Percentiles rank a stretch among this genome's conserved stretches.
Evolutionary conservation across 2,113 vertebrate species (phyloP).

Genomic region (Lichenostomus cassidix): DNA sequence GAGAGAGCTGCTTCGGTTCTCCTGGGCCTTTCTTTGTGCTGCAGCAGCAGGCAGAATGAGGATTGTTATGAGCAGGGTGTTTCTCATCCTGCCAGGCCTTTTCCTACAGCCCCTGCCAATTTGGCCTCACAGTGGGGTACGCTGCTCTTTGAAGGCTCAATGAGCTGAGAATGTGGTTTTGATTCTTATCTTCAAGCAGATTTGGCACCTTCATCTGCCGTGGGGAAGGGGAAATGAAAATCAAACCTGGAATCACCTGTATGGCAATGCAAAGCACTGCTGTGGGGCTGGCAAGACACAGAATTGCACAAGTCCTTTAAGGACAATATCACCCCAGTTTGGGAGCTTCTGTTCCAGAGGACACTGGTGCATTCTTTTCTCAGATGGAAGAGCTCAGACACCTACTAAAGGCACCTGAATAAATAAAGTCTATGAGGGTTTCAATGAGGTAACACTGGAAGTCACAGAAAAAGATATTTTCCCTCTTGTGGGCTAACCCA

Average conservation of each 20-base stretch:
- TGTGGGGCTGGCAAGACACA: neutral
- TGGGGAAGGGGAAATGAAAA: conserved; percentile 5
- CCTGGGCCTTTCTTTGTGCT: neutral
- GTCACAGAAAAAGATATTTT: conserved; percentile 39
- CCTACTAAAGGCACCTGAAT: conserved; percentile 27
- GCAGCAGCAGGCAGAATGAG: neutral
- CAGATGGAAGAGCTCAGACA: neutral
- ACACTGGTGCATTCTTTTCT: neutral
- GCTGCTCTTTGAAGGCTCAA: neutral
- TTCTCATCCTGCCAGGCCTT: conserved; percentile 25
- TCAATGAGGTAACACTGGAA: conserved; percentile 54
- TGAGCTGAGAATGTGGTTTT: neutral
- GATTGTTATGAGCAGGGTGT: conserved; percentile 14
- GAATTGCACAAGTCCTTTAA: neutral
- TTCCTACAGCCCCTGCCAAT: conserved; percentile 34
- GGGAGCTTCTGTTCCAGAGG: neutral
- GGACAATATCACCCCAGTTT: neutral
- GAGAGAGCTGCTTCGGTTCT: neutral
- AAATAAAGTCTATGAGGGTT: neutral
- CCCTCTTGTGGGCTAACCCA: neutral
- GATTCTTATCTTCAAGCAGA: neutral
- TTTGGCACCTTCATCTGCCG: neutral
- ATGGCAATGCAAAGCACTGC: neutral
- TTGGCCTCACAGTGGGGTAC: neutral
- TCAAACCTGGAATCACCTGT: neutral